Evolutionary conservation across 2,113 vertebrate genomes (phyloP).

Genomic region (Phyllostomus hastatus): DNA sequence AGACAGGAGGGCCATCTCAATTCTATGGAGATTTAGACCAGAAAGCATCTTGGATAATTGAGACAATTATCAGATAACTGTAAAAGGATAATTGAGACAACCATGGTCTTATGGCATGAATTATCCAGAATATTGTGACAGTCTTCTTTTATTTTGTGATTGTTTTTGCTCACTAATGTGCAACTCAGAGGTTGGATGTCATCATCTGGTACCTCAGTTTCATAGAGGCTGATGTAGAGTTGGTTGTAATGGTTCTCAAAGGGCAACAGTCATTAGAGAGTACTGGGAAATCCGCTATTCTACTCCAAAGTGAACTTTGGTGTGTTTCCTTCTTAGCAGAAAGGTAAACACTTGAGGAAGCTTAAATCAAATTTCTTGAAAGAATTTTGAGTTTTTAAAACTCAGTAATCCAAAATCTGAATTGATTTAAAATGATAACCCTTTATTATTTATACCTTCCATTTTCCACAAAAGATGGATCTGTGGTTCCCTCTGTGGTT

Average conservation of each 20-base stretch:
- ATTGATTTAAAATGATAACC: constrained; percentile 27
- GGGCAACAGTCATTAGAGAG: background rate
- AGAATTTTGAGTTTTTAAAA: constrained; percentile 21
- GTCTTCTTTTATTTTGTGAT: background rate
- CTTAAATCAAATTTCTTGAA: background rate
- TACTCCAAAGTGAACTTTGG: background rate
- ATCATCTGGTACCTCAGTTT: background rate
- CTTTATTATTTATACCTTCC: background rate
- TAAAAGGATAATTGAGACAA: background rate
- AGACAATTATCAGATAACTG: background rate
- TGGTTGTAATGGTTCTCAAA: background rate
- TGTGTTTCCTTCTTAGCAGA: background rate
- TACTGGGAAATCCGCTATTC: background rate
- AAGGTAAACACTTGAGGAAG: background rate
- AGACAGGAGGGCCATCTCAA: background rate
- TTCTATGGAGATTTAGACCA: background rate
- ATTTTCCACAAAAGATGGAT: background rate
- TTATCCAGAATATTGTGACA: background rate
- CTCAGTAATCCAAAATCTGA: background rate
- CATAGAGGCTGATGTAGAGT: background rate
- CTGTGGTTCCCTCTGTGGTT: background rate
- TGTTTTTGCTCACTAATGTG: background rate
- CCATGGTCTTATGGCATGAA: background rate
- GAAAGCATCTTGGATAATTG: background rate
- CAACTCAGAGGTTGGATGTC: background rate